These are phyloP conservation scores for Dolichoris vasculosae DNA, from an alignment of 1,140 invertebrate species.

Conservation along the genomic window DNA sequence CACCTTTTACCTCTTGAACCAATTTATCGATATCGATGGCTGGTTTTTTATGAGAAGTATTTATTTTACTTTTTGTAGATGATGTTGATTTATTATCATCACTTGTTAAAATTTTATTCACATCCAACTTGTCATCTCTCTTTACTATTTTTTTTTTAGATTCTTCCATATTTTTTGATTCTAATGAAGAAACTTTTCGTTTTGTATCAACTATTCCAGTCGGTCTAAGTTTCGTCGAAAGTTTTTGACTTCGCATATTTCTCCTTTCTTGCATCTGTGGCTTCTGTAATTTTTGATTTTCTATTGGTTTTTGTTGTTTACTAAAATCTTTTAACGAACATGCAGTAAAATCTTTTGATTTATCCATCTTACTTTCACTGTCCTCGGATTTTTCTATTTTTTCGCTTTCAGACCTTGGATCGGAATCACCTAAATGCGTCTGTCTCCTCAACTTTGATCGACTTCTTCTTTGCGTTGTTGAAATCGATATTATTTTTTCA, in stretches of 20 bases:
- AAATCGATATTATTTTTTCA: slow-evolving; percentile 54
- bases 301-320: slow-evolving; percentile 12
- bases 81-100: slow-evolving; percentile 33
- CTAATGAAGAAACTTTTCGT: slow-evolving; percentile 29
- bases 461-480: not conserved
- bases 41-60: not conserved
- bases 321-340: not conserved
- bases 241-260: not conserved
- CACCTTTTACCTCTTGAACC: slow-evolving; percentile 30
- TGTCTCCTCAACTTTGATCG: slow-evolving; percentile 57
- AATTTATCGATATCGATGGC: slow-evolving; percentile 24
- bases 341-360: slow-evolving; percentile 24
- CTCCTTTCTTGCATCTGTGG: slow-evolving; percentile 5
- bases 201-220: not conserved
- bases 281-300: not conserved
- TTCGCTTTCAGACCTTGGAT: slow-evolving; percentile 18
- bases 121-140: slow-evolving; percentile 28
- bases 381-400: slow-evolving; percentile 29
- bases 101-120: slow-evolving; percentile 15
- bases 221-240: slow-evolving; percentile 1
- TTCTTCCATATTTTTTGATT: slow-evolving; percentile 11
- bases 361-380: slow-evolving; percentile 20
- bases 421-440: slow-evolving; percentile 51
- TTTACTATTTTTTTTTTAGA: not conserved
- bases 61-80: slow-evolving; percentile 6